phyloP scores from a whole-genome alignment of 2,888 invertebrate species.

The Oxytorus armatus region DNA sequence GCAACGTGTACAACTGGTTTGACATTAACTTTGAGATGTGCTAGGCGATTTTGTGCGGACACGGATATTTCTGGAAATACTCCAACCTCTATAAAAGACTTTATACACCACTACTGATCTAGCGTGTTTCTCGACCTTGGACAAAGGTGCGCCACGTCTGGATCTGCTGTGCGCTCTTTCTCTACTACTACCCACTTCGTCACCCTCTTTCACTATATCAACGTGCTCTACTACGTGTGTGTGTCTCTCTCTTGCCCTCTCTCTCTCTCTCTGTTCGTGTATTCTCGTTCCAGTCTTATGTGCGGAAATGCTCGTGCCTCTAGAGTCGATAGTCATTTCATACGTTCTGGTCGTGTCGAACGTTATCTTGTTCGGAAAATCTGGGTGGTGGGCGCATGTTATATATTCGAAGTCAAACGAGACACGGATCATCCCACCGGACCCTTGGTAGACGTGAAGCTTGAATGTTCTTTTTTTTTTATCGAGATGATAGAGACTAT shows the following conservation, averaged over 20 bases:
- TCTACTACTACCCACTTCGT: constrained; percentile 41
- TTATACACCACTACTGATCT: constrained; percentile 41
- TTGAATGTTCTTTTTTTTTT: not conserved
- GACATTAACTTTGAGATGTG: not conserved
- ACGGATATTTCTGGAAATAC: constrained; percentile 42
- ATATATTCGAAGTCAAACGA: not conserved
- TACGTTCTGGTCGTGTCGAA: constrained; percentile 33
- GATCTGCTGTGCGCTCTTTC: constrained; percentile 62
- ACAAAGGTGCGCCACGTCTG: constrained; percentile 70
- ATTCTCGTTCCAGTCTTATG: constrained; percentile 38
- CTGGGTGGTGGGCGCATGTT: not conserved
- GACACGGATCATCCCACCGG: not conserved
- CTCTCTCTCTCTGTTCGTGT: constrained; percentile 7
- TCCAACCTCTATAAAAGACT: constrained; percentile 38
- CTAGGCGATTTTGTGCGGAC: constrained; percentile 6
- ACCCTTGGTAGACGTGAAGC: not conserved
- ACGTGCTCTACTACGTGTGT: constrained; percentile 22
- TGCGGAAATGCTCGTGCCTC: constrained; percentile 54
- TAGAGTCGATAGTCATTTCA: constrained; percentile 67
- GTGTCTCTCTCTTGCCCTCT: constrained; percentile 26
- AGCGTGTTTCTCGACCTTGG: constrained; percentile 69
- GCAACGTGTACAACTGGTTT: not conserved
- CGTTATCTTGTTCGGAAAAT: constrained; percentile 12
- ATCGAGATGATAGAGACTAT: not conserved
- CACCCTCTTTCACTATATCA: constrained; percentile 36